Conservation (phyloP, 2,113 vertebrate genomes). For the Pipa parva region DNA sequence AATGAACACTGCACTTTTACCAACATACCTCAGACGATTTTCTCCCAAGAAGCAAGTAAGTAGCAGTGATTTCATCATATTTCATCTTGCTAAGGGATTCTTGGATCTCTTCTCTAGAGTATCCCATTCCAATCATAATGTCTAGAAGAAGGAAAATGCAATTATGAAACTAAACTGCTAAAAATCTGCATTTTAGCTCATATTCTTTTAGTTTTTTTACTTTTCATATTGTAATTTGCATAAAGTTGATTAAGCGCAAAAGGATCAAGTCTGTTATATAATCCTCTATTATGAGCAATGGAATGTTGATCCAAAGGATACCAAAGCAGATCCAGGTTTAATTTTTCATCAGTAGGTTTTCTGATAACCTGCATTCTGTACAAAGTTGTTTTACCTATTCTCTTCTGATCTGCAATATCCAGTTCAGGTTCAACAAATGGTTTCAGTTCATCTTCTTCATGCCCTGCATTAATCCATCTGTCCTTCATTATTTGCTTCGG, state of each 20-base stretch:
- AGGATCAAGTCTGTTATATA: too few species aligned
- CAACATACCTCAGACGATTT: conserved; percentile 87
- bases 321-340: too few species aligned
- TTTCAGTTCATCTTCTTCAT: conserved; percentile 93
- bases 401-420: conserved; percentile 94
- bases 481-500: conserved; percentile 98
- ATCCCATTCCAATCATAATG: conserved; percentile 98
- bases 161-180: too few species aligned
- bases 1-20: background rate
- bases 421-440: conserved; percentile 90
- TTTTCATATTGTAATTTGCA: too few species aligned
- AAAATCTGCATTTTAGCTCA: too few species aligned
- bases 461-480: conserved; percentile 95
- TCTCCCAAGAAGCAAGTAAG: conserved; percentile 89
- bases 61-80: conserved; percentile 96
- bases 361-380: too few species aligned
- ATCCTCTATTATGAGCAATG: too few species aligned
- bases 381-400: conserved; percentile 91
- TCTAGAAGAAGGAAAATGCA: conserved; percentile 61
- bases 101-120: conserved; percentile 94
- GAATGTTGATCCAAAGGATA: too few species aligned
- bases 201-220: too few species aligned
- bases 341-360: too few species aligned
- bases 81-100: conserved; percentile 98
- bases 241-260: too few species aligned